Percentiles rank a stretch among this genome's conserved stretches.
These are phyloP conservation scores for Alosa alosa DNA, from an alignment of 2,113 vertebrate genomes.

Conservation along the genomic window DNA sequence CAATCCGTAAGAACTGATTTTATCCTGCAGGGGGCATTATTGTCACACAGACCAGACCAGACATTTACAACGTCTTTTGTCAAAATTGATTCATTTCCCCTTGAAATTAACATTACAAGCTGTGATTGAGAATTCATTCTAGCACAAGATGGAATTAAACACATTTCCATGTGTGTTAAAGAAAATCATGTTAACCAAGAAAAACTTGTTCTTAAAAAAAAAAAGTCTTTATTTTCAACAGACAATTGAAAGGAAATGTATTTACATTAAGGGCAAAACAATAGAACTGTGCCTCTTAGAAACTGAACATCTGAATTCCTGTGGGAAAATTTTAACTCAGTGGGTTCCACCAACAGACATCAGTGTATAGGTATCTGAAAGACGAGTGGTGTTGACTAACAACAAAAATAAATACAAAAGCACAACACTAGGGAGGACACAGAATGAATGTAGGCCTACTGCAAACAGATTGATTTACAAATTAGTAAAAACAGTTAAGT, in stretches of 20 bases:
- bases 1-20: no score
- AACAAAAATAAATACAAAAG: conserved; percentile 10
- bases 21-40: no score
- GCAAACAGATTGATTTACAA: background rate
- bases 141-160: background rate
- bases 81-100: no score
- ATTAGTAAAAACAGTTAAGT: background rate
- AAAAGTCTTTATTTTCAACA: background rate
- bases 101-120: no score
- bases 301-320: background rate
- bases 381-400: background rate
- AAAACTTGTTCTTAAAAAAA: background rate
- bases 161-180: background rate
- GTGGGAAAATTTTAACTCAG: background rate
- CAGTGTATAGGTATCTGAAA: background rate
- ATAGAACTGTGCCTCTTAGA: background rate
- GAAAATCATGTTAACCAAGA: background rate
- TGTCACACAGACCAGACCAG: no score
- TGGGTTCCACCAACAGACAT: background rate
- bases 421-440: background rate
- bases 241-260: background rate
- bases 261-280: background rate
- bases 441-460: background rate
- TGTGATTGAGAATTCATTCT: background rate
- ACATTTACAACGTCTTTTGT: no score